Conservation (phyloP, 2,113 vertebrate genomes). For the Muntiacus muntjak region DNA sequence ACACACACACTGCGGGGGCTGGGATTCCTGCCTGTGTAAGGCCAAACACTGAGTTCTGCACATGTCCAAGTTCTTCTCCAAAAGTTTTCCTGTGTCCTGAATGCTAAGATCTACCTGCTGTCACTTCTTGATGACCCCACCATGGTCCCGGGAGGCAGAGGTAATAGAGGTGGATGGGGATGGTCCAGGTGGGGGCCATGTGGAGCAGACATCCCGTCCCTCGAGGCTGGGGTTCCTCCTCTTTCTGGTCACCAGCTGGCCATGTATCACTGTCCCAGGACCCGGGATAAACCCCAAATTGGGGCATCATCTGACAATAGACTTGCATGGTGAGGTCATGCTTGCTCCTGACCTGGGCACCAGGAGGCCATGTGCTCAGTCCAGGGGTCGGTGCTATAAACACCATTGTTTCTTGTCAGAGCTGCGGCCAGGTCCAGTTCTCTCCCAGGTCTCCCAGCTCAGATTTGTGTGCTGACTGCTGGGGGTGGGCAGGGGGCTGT, state of each 20-base stretch:
- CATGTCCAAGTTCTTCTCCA: background rate
- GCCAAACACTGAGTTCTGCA: no score
- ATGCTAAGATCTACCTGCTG: background rate
- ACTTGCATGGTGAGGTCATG: rapidly evolving
- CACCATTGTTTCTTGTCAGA: background rate
- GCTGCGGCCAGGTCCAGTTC: rapidly evolving
- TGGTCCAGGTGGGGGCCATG: no score
- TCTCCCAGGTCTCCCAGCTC: no score
- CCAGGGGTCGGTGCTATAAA: rapidly evolving
- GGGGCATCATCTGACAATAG: background rate
- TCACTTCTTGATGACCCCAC: background rate
- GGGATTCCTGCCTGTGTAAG: rapidly evolving
- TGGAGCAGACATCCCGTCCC: no score
- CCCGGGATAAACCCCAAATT: no score
- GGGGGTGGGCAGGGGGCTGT: background rate
- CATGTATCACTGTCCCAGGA: rapidly evolving
- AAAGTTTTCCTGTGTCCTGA: background rate
- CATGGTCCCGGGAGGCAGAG: rapidly evolving
- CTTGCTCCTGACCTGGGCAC: background rate
- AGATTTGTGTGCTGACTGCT: no score
- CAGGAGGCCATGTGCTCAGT: rapidly evolving
- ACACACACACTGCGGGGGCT: rapidly evolving
- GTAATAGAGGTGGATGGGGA: background rate
- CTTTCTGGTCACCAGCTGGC: background rate
- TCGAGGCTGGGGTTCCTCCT: rapidly evolving